phyloP scores from a whole-genome alignment of 2,797 vertebrate species.

The Iguana delicatissima region DNA sequence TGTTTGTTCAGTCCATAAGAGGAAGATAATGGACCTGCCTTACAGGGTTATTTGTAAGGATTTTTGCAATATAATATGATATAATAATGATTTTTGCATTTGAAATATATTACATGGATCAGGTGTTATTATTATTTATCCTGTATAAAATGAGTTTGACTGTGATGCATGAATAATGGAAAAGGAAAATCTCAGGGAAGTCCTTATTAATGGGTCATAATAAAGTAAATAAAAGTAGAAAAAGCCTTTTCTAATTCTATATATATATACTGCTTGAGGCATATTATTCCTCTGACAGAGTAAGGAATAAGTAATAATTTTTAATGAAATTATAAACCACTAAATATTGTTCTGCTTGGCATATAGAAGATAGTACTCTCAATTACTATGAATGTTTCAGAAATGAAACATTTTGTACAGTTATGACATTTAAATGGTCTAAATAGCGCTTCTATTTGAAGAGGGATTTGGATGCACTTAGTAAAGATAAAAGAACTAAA shows the following conservation, averaged over 20 bases:
- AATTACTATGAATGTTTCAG: slow-evolving; percentile 37
- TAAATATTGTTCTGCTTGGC: slow-evolving; percentile 23
- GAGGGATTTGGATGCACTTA: slow-evolving; percentile 58
- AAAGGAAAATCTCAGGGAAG: slow-evolving; percentile 55
- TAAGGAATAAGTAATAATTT: slow-evolving; percentile 31
- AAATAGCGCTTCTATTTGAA: slow-evolving; percentile 56
- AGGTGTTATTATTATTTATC: background rate
- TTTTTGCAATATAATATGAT: too few species aligned
- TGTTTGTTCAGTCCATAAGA: background rate
- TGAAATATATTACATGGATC: background rate
- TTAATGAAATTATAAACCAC: slow-evolving; percentile 67
- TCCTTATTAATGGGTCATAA: slow-evolving; percentile 26
- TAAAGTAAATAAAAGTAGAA: slow-evolving; percentile 34
- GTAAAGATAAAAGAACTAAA: slow-evolving; percentile 62
- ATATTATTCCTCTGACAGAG: background rate
- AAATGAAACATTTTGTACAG: slow-evolving; percentile 48
- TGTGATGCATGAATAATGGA: slow-evolving; percentile 65
- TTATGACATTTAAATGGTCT: slow-evolving; percentile 51
- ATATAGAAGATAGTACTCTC: slow-evolving; percentile 34
- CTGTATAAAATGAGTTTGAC: background rate
- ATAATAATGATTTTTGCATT: background rate
- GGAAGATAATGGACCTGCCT: background rate
- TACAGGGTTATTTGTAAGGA: background rate
- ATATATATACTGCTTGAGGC: background rate
- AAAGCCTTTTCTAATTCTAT: slow-evolving; percentile 44